Conservation (phyloP, 2,888 invertebrate species). For the Stenurella melanura region DNA sequence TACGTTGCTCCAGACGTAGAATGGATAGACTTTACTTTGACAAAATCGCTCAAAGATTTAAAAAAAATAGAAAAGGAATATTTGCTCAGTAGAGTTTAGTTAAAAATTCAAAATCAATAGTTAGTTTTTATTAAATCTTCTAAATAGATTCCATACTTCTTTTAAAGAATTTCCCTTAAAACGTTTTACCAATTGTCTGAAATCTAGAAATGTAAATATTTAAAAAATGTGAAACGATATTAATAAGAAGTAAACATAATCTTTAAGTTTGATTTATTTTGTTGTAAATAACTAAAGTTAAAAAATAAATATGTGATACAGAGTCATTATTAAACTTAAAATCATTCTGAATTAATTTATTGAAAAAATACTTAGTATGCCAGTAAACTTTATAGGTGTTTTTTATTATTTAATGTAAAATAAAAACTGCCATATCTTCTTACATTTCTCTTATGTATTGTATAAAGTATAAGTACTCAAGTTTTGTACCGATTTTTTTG, state of each 20-base stretch:
- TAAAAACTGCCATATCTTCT: constrained; percentile 50
- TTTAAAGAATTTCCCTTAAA: not conserved
- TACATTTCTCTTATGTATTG: constrained; percentile 34
- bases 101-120: not conserved
- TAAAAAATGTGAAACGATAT: not conserved
- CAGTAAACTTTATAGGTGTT: constrained; percentile 52
- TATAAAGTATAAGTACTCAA: constrained; percentile 1
- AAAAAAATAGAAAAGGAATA: constrained; percentile 65
- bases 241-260: constrained; percentile 1
- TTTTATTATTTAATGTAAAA: constrained; percentile 49
- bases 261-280: constrained; percentile 35
- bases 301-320: constrained; percentile 51
- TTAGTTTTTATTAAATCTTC: not conserved
- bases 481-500: constrained; percentile 15
- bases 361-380: constrained; percentile 45
- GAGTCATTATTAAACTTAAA: constrained; percentile 33
- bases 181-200: not conserved
- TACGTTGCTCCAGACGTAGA: constrained; percentile 72
- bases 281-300: constrained; percentile 49
- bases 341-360: constrained; percentile 51
- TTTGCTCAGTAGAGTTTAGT: constrained; percentile 49
- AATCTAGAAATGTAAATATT: constrained; percentile 7
- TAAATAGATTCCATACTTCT: not conserved
- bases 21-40: constrained; percentile 72
- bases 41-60: constrained; percentile 69